Base-by-base conservation (phyloP, 2,113 vertebrate genomes). In the Bubo scandiacus region DNA sequence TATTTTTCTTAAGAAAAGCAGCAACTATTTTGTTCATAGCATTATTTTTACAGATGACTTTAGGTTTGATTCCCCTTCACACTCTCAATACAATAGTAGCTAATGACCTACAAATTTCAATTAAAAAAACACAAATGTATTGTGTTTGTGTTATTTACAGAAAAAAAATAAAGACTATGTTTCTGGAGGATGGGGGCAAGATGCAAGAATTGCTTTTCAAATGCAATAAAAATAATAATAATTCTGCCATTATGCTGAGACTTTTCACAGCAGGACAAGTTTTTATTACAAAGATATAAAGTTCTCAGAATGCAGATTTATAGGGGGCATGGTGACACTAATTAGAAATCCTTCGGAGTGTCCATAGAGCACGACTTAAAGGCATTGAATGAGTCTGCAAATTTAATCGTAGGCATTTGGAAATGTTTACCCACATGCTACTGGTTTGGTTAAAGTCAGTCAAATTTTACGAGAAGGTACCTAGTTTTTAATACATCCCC, bases 221-320 rank as follows among this genome's bases (percentile, higher is more conserved):
- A 78, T 55, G 26, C 32, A 91, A 61, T 54, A 57, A 78, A 65
- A 91, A 55, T 12, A 63, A 83, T 36, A 89, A 94, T 70, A 75
- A 78, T 92, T 79, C 43, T 92, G 49, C 55, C 49, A 47, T 85
- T 93, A 91, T 54, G 34, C 54, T 59, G 49, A 89, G 72, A 91
- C 73, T 68, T 93, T 92, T 84, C 77, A 89, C 36, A 75, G 52
- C 30, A 95, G 65, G 54, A 81, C 43, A 84, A 88, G 72, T 54
- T 89, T 90, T 92, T 89, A 93, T 65, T 79, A 75, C 21, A 45
- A 61, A 72, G 61, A 89, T 65, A 84, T 45, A 87, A 90, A 87
- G 70, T 75, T 52, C 34, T 0, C 1, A 68, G 57, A 75, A 87
- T 81, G 47, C 16, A 81, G 86, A 95, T 92, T 95, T 93, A 89